A percentile compares a stretch with the other conserved stretches of the same genome.
phyloP scores from a whole-genome alignment of 1,140 invertebrate species.

The Tribolium castaneum region DNA sequence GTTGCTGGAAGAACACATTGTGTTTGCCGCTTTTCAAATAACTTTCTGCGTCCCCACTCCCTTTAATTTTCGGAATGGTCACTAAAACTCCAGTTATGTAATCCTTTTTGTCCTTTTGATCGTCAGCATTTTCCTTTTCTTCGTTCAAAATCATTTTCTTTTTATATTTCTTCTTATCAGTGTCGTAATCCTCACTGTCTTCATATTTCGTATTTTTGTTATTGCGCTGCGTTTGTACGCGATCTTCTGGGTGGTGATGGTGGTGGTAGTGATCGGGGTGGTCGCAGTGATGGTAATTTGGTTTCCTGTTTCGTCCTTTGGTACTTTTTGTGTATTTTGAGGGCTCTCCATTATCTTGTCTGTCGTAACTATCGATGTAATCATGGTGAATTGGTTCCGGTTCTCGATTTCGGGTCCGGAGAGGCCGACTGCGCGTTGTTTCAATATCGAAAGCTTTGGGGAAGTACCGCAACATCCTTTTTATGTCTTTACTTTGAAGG shows the following conservation, averaged over 20 bases:
- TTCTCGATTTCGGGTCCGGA: background rate
- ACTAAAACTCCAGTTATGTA: constrained; percentile 28
- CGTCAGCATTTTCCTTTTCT: background rate
- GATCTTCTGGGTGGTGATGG: constrained; percentile 16
- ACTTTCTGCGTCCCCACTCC: background rate
- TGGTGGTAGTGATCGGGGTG: background rate
- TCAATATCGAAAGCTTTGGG: constrained; percentile 1
- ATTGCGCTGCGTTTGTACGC: background rate
- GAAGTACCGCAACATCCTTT: constrained; percentile 21
- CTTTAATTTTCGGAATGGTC: constrained; percentile 27
- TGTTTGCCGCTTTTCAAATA: constrained; percentile 13
- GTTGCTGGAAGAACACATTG: constrained; percentile 16
- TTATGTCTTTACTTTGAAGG: constrained; percentile 27
- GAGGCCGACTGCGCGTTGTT: background rate
- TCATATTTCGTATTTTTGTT: constrained; percentile 3
- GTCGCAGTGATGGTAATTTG: background rate
- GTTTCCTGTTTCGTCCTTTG: background rate
- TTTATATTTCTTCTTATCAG: background rate
- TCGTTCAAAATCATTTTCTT: background rate
- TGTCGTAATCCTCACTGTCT: constrained; percentile 3
- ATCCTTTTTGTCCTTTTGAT: constrained; percentile 18
- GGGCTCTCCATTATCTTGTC: background rate
- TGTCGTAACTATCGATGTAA: constrained; percentile 21
- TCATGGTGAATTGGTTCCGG: background rate
- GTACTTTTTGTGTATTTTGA: background rate